phyloP scores from a whole-genome alignment of 2,888 invertebrate species.

The Buathra laborator region DNA sequence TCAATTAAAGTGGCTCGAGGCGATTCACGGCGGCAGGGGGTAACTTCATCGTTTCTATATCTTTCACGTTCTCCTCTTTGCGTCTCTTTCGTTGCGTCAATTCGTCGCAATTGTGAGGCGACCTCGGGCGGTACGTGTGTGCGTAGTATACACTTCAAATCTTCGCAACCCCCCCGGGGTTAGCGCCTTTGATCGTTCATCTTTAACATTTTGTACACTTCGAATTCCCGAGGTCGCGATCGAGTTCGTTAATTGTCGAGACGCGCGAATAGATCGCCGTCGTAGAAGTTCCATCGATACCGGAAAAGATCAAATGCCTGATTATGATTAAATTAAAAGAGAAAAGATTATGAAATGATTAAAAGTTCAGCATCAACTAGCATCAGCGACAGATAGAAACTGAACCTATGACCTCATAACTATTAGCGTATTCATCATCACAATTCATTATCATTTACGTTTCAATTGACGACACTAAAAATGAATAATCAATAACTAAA shows the following conservation, averaged over 20 bases:
- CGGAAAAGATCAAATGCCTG: neutral
- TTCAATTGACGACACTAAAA: neutral
- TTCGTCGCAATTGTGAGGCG: slow-evolving; percentile 75
- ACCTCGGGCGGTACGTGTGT: slow-evolving; percentile 68
- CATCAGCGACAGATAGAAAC: neutral
- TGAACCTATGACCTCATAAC: too few species aligned
- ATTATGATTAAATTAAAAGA: too few species aligned
- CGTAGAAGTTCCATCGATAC: neutral
- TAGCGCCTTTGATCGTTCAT: neutral
- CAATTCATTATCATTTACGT: too few species aligned
- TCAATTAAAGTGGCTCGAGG: slow-evolving; percentile 74
- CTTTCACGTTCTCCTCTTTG: slow-evolving; percentile 19
- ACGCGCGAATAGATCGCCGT: neutral
- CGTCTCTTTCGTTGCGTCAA: slow-evolving; percentile 64
- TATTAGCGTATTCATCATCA: too few species aligned
- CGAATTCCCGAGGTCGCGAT: neutral
- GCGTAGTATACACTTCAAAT: neutral
- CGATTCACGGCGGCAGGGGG: slow-evolving; percentile 17
- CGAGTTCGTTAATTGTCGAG: too few species aligned
- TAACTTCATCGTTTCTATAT: slow-evolving; percentile 37
- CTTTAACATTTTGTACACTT: neutral
- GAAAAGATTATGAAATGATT: too few species aligned
- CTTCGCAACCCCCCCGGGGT: neutral
- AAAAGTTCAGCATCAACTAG: neutral
- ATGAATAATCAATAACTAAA: neutral